Evolutionary conservation across 2,113 vertebrate genomes (phyloP), one percentile per base, ranked within the genome.

Genomic region (Amblyopsis rosae): DNA sequence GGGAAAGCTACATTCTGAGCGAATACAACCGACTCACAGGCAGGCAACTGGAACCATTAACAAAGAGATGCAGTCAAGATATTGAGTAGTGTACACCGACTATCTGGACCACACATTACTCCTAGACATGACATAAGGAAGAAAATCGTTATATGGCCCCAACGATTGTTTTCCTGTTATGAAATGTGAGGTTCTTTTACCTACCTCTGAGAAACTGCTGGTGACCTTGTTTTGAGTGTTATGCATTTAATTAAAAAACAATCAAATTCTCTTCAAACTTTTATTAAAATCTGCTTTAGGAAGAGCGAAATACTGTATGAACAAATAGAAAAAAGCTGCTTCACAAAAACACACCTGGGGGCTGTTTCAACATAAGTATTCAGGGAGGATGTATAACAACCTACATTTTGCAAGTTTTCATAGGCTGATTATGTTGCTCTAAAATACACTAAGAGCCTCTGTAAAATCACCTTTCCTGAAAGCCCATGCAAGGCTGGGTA

Each of bases 1-100:
- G 87, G 65, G 96, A 98, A 84, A 86, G 56, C 62, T 91, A 95
- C 79, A 94, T 96, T 32, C 89, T 98, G 2, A 85, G 81, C 0
- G 93, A 94, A 78, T 93, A 95, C 80, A 94, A 90, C 87, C 85
- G 77, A 53, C 82, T 87, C 19, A 93, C 91, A 0, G 95, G 96
- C 0, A 62, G 82, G 56, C 76, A 62, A 0, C 90, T 96, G 4
- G 87, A 91, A 51, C 95, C 96, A 0, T 90, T 97, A 59, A 95
- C 88, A 17, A 91, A 90, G 9, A 88, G 54, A 51, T 87, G 75
- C 55, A 75, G 64, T 35, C 67, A 76, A 48, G 80, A 87, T 0
- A 77, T 62, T 59, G 89, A 85, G 88, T 63, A 32, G 10, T 4
- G 1, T 45, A 4, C 12, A 15, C 61, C 62, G 3, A 32, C 16